Percentiles rank a stretch among this genome's conserved stretches.
Evolutionary conservation across 2,113 vertebrate species (phyloP).

Genomic region (Rhea americana): DNA sequence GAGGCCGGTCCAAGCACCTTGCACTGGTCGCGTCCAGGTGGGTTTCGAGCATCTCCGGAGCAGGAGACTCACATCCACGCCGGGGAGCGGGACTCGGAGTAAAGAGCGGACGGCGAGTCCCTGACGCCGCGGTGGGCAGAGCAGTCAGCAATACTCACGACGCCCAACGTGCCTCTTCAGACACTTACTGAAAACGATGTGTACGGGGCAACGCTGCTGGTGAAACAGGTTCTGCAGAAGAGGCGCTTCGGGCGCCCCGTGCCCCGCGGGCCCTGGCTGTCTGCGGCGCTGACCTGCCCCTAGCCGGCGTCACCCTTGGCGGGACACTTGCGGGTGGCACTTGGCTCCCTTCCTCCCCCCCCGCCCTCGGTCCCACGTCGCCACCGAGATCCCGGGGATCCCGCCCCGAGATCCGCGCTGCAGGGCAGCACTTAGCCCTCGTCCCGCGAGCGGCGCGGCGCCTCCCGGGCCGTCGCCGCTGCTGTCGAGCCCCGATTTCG

Average conservation of each 20-base stretch:
- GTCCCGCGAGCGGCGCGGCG: background rate
- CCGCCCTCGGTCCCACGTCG: background rate
- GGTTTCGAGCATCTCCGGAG: too few relatives aligned
- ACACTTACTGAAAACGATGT: background rate
- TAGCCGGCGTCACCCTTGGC: background rate
- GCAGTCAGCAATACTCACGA: conserved; percentile 7
- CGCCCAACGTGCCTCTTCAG: background rate
- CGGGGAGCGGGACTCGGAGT: background rate
- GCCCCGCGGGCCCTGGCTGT: too few relatives aligned
- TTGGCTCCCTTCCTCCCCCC: background rate
- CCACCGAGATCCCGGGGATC: accelerated
- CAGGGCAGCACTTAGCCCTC: background rate
- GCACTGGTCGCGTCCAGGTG: too few relatives aligned
- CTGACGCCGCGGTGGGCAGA: background rate
- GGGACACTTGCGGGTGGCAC: too few relatives aligned
- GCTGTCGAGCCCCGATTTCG: background rate
- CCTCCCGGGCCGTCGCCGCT: background rate
- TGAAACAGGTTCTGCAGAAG: conserved; percentile 24
- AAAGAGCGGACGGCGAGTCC: conserved; percentile 7
- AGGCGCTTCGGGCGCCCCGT: background rate
- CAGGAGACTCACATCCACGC: background rate
- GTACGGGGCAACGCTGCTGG: background rate
- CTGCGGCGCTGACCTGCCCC: too few relatives aligned
- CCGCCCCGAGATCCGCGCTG: background rate
- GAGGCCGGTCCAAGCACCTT: too few relatives aligned